phyloP scores from a whole-genome alignment of 2,888 invertebrate species.

The Prosapia bicincta region DNA sequence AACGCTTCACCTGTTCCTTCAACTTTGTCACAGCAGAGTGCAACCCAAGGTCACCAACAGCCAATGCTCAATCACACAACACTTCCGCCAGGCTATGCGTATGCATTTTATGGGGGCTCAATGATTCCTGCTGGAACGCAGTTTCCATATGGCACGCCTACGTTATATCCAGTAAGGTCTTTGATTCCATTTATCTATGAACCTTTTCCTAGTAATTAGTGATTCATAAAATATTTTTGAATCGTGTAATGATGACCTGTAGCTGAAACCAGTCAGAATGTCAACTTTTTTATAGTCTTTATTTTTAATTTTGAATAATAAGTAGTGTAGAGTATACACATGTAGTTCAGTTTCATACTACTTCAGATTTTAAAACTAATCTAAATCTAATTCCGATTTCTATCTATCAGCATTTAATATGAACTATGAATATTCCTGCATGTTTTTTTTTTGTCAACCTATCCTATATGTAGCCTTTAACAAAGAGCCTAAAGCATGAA shows the following conservation, averaged over 20 bases:
- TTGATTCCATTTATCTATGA: not conserved
- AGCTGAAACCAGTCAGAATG: too few relatives aligned
- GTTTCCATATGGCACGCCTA: slow-evolving; percentile 66
- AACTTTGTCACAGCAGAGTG: slow-evolving; percentile 61
- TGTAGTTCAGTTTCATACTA: too few relatives aligned
- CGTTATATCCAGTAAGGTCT: slow-evolving; percentile 62
- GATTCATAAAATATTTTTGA: not conserved
- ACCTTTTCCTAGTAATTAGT: not conserved
- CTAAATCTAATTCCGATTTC: too few relatives aligned
- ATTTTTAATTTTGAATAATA: too few relatives aligned
- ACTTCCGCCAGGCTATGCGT: slow-evolving; percentile 69
- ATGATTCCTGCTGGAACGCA: slow-evolving; percentile 59
- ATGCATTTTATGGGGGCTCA: slow-evolving; percentile 62
- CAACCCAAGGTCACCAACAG: slow-evolving; percentile 58
- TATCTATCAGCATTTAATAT: too few relatives aligned
- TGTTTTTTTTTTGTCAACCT: too few relatives aligned
- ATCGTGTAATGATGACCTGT: slow-evolving; percentile 25
- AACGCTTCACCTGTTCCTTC: slow-evolving; percentile 73
- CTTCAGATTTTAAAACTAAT: too few relatives aligned
- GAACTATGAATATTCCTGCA: too few relatives aligned
- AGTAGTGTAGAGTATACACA: too few relatives aligned
- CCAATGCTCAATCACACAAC: slow-evolving; percentile 57
- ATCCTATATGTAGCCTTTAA: too few relatives aligned
- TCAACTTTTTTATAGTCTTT: too few relatives aligned
- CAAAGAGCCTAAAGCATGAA: too few relatives aligned